Percentiles rank a stretch among this genome's conserved stretches.
These are phyloP conservation scores for Galbula dea DNA, from an alignment of 2,113 vertebrate genomes.

Conservation along the genomic window DNA sequence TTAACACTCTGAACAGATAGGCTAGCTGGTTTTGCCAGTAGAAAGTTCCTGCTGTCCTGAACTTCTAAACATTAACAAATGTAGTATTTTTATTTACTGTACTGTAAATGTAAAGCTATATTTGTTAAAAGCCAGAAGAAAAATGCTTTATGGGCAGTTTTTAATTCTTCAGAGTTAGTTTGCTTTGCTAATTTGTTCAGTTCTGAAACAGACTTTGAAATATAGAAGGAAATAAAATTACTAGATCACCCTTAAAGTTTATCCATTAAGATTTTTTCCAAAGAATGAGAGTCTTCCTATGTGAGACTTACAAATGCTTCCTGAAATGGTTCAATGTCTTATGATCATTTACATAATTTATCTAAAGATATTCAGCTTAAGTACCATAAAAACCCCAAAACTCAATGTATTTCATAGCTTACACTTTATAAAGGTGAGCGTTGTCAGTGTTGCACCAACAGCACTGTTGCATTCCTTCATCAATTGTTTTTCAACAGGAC, in stretches of 20 bases:
- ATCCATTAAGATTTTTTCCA: background rate
- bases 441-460: background rate
- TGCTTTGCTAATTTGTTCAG: background rate
- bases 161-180: background rate
- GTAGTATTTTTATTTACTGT: background rate
- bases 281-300: background rate
- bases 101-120: background rate
- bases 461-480: background rate
- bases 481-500: background rate
- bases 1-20: background rate
- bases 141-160: background rate
- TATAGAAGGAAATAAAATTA: background rate
- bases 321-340: background rate
- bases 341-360: background rate
- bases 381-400: background rate
- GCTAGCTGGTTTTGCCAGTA: background rate
- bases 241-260: background rate
- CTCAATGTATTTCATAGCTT: background rate
- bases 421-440: background rate
- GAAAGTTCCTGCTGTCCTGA: background rate
- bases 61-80: background rate
- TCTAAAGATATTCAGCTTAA: background rate
- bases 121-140: background rate
- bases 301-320: background rate
- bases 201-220: background rate